Percentiles rank a stretch among this genome's conserved stretches.
These are phyloP conservation scores for Cepaea nemoralis DNA, from an alignment of 1,140 invertebrate genomes.

Conservation along the genomic window DNA sequence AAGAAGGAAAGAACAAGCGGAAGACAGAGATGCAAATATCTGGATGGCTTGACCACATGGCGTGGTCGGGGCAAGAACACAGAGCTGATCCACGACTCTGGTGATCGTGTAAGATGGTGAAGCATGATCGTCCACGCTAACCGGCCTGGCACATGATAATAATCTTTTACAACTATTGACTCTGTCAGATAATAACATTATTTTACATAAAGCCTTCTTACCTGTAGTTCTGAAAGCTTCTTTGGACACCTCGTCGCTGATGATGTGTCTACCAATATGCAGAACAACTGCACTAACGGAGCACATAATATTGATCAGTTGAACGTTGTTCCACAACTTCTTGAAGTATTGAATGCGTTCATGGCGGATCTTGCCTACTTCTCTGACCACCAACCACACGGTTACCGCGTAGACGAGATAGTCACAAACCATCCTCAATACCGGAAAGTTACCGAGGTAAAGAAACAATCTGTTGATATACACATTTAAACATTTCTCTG, in stretches of 20 bases:
- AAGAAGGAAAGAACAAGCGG: too few relatives aligned
- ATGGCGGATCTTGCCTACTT: neutral
- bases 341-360: neutral
- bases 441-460: neutral
- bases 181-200: too few relatives aligned
- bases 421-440: neutral
- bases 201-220: neutral
- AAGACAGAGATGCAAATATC: too few relatives aligned
- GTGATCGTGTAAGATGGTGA: too few relatives aligned
- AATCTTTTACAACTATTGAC: too few relatives aligned
- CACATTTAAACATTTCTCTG: neutral
- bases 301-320: conserved; percentile 51
- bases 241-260: conserved; percentile 42
- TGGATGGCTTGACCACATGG: too few relatives aligned
- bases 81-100: too few relatives aligned
- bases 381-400: neutral
- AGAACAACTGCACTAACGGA: conserved; percentile 55
- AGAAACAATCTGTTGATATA: conserved; percentile 5
- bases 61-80: too few relatives aligned
- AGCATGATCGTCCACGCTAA: too few relatives aligned
- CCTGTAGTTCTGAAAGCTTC: neutral
- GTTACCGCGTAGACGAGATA: conserved; percentile 11
- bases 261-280: conserved; percentile 56
- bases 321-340: conserved; percentile 63
- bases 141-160: too few relatives aligned